phyloP scores from a whole-genome alignment of 2,888 invertebrate genomes.

The Cheilosia urbana region DNA sequence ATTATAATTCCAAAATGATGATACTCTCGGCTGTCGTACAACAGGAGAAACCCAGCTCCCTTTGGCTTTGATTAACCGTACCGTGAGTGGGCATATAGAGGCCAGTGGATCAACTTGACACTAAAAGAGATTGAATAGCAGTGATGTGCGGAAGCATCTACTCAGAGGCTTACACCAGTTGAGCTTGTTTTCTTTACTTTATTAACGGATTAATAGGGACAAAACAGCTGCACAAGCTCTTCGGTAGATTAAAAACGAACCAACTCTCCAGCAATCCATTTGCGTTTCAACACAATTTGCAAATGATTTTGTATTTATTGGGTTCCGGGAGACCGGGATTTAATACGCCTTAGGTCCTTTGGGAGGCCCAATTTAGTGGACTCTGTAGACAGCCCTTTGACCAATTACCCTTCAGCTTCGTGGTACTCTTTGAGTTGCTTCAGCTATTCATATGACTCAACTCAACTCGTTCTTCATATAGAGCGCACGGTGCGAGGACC shows the following conservation, averaged over 20 bases:
- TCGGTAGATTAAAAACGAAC: not conserved
- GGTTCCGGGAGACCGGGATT: conserved; percentile 6
- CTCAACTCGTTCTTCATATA: conserved; percentile 42
- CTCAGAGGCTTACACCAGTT: no score
- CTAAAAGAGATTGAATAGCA: no score
- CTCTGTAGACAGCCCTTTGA: conserved; percentile 19
- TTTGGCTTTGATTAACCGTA: conserved; percentile 34
- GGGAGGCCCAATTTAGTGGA: not conserved
- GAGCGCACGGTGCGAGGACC: not conserved
- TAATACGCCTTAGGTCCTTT: not conserved
- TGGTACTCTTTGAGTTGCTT: not conserved
- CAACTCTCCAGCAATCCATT: not conserved
- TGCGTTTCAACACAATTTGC: not conserved
- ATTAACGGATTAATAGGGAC: not conserved
- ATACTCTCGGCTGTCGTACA: not conserved
- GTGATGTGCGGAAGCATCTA: no score
- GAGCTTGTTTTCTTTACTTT: not conserved
- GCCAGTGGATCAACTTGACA: no score
- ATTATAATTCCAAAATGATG: conserved; percentile 59
- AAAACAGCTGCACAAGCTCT: not conserved
- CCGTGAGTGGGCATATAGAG: not conserved
- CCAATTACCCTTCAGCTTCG: conserved; percentile 19
- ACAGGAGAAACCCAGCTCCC: conserved; percentile 35
- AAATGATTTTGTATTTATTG: conserved; percentile 15
- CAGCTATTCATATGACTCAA: conserved; percentile 19